These are phyloP conservation scores for Pseudachorutes palmiensis DNA, from an alignment of 1,140 invertebrate genomes.

Conservation along the genomic window DNA sequence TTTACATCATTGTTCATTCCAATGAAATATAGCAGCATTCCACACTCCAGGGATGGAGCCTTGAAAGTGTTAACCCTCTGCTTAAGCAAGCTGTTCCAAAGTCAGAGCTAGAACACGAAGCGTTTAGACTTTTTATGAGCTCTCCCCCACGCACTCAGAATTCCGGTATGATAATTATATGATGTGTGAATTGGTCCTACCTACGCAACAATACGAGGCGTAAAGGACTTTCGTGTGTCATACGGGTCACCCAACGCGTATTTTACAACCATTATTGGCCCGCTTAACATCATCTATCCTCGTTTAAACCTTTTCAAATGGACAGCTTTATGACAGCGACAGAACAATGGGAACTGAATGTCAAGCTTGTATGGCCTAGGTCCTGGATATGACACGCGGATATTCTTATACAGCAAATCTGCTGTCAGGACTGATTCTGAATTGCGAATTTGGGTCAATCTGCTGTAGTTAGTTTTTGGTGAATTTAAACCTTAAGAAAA, in stretches of 20 bases:
- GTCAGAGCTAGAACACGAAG: too few relatives aligned
- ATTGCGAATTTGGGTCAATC: too few relatives aligned
- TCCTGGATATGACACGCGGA: too few relatives aligned
- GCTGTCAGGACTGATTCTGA: too few relatives aligned
- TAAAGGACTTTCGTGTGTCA: too few relatives aligned
- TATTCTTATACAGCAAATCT: too few relatives aligned
- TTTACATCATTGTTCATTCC: neutral
- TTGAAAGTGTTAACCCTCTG: neutral
- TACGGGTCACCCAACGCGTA: too few relatives aligned
- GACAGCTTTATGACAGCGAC: neutral
- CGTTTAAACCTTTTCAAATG: neutral
- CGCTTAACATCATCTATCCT: neutral
- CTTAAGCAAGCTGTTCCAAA: neutral
- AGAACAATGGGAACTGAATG: too few relatives aligned
- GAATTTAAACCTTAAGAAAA: too few relatives aligned
- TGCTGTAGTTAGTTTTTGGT: too few relatives aligned
- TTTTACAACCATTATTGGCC: neutral
- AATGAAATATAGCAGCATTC: neutral
- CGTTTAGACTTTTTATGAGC: neutral
- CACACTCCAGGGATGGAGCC: neutral
- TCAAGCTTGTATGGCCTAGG: too few relatives aligned
- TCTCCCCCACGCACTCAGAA: neutral
- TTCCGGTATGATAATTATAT: neutral
- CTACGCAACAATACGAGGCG: neutral
- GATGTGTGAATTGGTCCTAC: conserved; percentile 13